A percentile compares a stretch with the other conserved stretches of the same genome.
Conservation (phyloP, 2,113 vertebrate genomes). For the Mus musculus region DNA sequence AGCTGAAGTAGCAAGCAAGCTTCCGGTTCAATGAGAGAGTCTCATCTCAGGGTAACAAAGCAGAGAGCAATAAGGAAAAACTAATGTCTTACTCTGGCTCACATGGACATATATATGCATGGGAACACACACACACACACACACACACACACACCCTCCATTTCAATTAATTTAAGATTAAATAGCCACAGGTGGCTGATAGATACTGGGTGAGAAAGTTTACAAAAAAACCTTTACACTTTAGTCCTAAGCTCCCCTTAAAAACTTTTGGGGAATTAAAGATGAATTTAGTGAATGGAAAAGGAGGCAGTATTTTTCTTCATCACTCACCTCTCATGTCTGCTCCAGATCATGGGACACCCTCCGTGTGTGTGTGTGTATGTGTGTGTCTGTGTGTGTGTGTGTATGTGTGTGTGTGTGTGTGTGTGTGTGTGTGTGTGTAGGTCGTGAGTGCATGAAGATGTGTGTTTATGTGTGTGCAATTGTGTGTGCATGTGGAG, state of each 20-base stretch:
- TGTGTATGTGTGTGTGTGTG: background rate
- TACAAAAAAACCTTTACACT: background rate
- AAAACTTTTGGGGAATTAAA: background rate
- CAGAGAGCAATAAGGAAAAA: background rate
- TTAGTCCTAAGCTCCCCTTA: background rate
- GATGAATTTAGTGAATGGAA: conserved; percentile 44
- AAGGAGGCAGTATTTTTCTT: background rate
- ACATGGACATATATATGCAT: background rate
- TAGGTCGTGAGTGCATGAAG: too few species aligned
- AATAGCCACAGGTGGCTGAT: background rate
- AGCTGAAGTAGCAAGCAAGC: background rate
- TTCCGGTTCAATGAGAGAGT: background rate
- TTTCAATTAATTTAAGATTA: conserved; percentile 43
- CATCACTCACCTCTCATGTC: background rate
- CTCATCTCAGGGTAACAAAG: background rate
- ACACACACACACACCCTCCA: background rate
- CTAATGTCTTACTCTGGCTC: background rate
- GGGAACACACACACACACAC: background rate
- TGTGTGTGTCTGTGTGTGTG: background rate
- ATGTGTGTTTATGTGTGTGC: too few species aligned
- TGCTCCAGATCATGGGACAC: background rate
- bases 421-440: background rate
- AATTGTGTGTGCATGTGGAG: background rate
- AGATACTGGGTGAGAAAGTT: background rate
- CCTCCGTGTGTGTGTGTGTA: background rate